Conservation (phyloP, 1,140 invertebrate genomes). For the Caerostris extrusa region DNA sequence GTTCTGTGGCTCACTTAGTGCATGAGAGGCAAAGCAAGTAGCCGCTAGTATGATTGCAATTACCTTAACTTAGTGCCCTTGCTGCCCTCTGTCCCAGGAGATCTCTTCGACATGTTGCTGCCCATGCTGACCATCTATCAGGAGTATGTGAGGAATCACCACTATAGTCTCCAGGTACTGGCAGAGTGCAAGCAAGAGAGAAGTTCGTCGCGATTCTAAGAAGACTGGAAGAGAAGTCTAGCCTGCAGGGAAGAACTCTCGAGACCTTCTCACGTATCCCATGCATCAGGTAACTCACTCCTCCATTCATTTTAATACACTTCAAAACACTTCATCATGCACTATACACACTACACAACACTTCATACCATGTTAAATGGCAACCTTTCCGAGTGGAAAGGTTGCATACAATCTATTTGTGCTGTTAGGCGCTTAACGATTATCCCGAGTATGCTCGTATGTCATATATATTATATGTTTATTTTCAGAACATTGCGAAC, state of each 20-base stretch:
- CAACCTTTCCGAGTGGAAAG: too few relatives aligned
- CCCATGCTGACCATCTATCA: slow-evolving; percentile 97
- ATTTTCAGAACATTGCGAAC: too few relatives aligned
- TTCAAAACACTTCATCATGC: too few relatives aligned
- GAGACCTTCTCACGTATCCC: slow-evolving; percentile 95
- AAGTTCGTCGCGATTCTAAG: slow-evolving; percentile 91
- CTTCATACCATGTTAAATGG: too few relatives aligned
- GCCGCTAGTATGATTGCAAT: slow-evolving; percentile 38
- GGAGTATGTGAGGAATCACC: slow-evolving; percentile 96
- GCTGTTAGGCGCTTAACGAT: too few relatives aligned
- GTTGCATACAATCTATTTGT: too few relatives aligned
- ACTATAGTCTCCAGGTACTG: slow-evolving; percentile 95
- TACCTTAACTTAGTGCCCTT: slow-evolving; percentile 74
- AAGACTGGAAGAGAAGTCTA: slow-evolving; percentile 91
- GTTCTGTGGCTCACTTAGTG: slow-evolving; percentile 39
- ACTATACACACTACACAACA: too few relatives aligned
- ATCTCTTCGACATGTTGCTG: slow-evolving; percentile 95
- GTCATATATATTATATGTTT: too few relatives aligned
- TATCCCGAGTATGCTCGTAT: too few relatives aligned
- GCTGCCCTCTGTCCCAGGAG: slow-evolving; percentile 85
- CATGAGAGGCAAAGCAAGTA: neutral
- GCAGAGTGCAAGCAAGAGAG: slow-evolving; percentile 94
- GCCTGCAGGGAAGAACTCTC: slow-evolving; percentile 91
- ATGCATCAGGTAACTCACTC: slow-evolving; percentile 92
- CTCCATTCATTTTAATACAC: too few relatives aligned